Conservation (phyloP, 53 echinoderm and acorn worm species). For the Hippasteria phrygiana region DNA sequence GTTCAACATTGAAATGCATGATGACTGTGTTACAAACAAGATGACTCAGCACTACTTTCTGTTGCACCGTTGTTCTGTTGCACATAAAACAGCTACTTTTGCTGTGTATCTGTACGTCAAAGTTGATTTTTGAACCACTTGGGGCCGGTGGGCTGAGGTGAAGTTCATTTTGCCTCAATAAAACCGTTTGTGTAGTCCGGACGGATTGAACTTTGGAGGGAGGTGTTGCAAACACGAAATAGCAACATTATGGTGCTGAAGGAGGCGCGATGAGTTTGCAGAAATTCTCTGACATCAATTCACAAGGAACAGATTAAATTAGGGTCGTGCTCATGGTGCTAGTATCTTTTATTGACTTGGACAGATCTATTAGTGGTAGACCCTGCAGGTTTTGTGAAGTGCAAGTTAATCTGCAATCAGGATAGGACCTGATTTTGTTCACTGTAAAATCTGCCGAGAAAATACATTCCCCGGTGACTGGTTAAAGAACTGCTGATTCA, state of each 20-base stretch:
- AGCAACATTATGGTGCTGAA: neutral
- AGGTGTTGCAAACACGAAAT: neutral
- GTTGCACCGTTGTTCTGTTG: too few species aligned
- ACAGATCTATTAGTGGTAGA: neutral
- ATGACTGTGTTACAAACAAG: too few species aligned
- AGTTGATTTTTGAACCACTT: too few species aligned
- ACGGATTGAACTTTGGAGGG: too few species aligned
- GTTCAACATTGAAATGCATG: too few species aligned
- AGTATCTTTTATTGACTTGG: slow-evolving; percentile 15
- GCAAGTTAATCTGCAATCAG: neutral
- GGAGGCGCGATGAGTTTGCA: neutral
- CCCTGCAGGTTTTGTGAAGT: neutral
- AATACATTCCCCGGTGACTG: neutral
- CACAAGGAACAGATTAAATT: neutral
- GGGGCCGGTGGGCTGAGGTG: too few species aligned
- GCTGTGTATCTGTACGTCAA: too few species aligned
- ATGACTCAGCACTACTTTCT: too few species aligned
- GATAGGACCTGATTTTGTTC: neutral
- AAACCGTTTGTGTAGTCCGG: too few species aligned
- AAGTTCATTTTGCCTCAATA: too few species aligned
- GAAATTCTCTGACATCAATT: neutral
- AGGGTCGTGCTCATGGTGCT: neutral
- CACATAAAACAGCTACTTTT: too few species aligned
- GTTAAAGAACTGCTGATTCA: neutral
- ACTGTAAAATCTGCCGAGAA: neutral